These are phyloP conservation scores for Hydractinia symbiolongicarpus DNA, from an alignment of 30 jellyfish, hydroid and myxozoan species.

Conservation along the genomic window DNA sequence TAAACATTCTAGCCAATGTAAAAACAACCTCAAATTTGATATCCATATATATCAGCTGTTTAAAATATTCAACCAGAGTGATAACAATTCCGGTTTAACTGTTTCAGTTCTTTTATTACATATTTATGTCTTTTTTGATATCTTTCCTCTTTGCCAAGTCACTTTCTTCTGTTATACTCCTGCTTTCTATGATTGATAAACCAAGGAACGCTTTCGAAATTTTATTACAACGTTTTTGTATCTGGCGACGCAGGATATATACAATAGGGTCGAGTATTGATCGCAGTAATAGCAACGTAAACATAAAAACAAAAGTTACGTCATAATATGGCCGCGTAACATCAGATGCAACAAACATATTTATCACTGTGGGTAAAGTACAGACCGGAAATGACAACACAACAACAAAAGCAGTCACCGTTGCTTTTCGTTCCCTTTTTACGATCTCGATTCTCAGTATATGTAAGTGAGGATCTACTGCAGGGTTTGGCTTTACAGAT, in stretches of 20 bases:
- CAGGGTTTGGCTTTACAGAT: background rate
- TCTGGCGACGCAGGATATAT: background rate
- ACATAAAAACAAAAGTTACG: background rate
- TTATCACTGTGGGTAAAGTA: background rate
- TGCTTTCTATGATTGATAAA: background rate
- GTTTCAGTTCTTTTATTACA: background rate
- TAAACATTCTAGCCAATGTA: no score
- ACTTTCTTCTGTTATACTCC: background rate
- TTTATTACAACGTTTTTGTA: background rate
- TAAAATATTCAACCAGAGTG: no score
- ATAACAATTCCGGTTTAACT: no score
- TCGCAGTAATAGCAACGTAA: background rate
- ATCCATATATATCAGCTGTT: no score
- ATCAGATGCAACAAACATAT: background rate
- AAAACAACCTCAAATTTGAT: no score
- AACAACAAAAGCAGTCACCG: background rate
- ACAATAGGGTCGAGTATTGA: background rate
- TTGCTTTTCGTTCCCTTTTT: constrained; percentile 5
- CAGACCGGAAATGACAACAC: background rate
- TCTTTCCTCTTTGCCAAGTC: background rate
- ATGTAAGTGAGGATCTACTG: background rate
- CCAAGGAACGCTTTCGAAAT: background rate
- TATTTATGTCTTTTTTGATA: background rate
- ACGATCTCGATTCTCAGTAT: background rate
- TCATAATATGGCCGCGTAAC: background rate